Conservation (phyloP, 2,113 vertebrate genomes). For the Isichthys henryi region DNA sequence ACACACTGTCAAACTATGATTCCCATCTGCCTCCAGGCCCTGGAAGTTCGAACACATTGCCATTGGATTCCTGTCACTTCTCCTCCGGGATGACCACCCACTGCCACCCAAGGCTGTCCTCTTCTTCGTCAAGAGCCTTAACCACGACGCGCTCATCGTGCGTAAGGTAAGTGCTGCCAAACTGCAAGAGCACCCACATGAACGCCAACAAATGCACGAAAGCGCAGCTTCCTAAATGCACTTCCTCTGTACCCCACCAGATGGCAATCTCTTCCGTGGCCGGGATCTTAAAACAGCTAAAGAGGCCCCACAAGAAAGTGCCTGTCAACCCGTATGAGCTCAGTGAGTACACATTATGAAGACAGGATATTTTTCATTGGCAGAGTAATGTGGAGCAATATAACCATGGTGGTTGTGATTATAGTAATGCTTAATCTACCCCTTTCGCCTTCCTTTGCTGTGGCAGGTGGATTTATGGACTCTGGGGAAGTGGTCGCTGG, state of each 20-base stretch:
- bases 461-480: conserved; percentile 60
- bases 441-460: background rate
- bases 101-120: conserved; percentile 73
- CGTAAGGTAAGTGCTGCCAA: conserved; percentile 73
- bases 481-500: conserved; percentile 61
- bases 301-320: conserved; percentile 83
- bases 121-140: conserved; percentile 90
- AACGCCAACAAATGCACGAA: background rate
- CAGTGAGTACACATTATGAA: conserved; percentile 56
- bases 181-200: background rate
- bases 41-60: conserved; percentile 97
- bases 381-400: background rate
- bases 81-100: conserved; percentile 82
- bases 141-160: conserved; percentile 89
- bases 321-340: conserved; percentile 75
- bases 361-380: background rate
- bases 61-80: conserved; percentile 84
- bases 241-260: conserved; percentile 54
- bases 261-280: conserved; percentile 90
- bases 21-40: conserved; percentile 59
- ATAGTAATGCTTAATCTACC: background rate
- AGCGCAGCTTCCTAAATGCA: background rate
- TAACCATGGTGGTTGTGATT: background rate
- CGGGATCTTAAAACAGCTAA: conserved; percentile 90
- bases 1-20: background rate